A percentile compares a stretch with the other conserved stretches of the same genome.
phyloP scores from a whole-genome alignment of 2,888 invertebrate genomes.

The Amphipoea oculea region DNA sequence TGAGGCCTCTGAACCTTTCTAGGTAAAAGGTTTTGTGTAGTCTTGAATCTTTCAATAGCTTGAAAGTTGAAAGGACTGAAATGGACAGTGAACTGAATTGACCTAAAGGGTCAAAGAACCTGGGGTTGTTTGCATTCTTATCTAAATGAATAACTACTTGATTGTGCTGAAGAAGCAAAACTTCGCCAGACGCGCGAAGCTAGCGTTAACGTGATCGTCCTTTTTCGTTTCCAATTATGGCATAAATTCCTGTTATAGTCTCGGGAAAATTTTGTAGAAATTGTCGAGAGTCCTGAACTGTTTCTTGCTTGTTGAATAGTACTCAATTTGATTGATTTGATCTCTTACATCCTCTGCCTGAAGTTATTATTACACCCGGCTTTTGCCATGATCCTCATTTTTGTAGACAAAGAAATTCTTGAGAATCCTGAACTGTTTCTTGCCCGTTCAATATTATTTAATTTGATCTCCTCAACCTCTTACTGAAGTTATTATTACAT shows the following conservation, averaged over 20 bases:
- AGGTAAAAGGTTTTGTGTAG: slow-evolving; percentile 23
- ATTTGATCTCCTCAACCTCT: not conserved
- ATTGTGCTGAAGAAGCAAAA: slow-evolving; percentile 24
- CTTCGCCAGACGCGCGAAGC: slow-evolving; percentile 14
- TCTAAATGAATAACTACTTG: slow-evolving; percentile 37
- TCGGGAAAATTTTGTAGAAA: slow-evolving; percentile 15
- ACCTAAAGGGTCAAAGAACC: slow-evolving; percentile 52
- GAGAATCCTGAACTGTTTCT: slow-evolving; percentile 11
- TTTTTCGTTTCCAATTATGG: slow-evolving; percentile 48
- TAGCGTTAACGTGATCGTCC: slow-evolving; percentile 11
- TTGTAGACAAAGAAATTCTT: slow-evolving; percentile 18
- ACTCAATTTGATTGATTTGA: slow-evolving; percentile 18
- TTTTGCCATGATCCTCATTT: slow-evolving; percentile 10
- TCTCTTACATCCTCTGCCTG: not conserved
- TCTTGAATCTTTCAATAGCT: slow-evolving; percentile 44
- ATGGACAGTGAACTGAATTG: slow-evolving; percentile 32
- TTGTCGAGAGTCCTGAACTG: slow-evolving; percentile 12
- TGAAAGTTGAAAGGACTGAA: slow-evolving; percentile 49
- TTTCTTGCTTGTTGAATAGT: slow-evolving; percentile 21
- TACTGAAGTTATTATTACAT: slow-evolving; percentile 1
- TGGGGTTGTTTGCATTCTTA: slow-evolving; percentile 18
- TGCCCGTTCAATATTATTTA: slow-evolving; percentile 16
- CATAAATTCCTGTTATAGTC: slow-evolving; percentile 22
- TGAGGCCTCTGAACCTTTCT: slow-evolving; percentile 54
- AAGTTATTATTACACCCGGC: not conserved